phyloP scores from a whole-genome alignment of 2,113 vertebrate genomes.

The Heterocephalus glaber region DNA sequence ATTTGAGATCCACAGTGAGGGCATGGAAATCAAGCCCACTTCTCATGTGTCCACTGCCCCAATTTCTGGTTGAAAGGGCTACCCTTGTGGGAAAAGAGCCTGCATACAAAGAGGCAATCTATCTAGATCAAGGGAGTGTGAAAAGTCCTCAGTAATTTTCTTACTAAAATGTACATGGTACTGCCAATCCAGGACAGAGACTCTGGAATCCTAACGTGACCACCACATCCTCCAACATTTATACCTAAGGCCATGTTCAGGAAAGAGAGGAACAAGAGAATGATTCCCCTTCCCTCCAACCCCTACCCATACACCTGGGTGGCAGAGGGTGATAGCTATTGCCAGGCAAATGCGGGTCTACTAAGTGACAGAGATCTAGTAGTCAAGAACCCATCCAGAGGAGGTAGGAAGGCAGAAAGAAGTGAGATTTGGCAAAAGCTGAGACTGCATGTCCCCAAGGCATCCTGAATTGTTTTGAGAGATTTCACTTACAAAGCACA shows the following conservation, averaged over 20 bases:
- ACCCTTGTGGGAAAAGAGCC: background rate
- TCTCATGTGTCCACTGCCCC: background rate
- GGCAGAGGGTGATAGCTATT: background rate
- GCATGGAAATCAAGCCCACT: background rate
- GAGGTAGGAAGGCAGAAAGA: background rate
- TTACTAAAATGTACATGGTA: background rate
- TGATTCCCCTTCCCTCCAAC: background rate
- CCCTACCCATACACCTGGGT: too few species aligned
- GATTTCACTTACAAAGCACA: background rate
- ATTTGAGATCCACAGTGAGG: background rate
- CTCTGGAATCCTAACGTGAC: background rate
- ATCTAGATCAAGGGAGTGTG: background rate
- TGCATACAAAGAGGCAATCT: background rate
- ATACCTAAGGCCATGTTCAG: accelerated
- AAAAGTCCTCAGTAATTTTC: background rate
- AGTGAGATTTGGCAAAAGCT: background rate
- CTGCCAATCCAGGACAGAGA: background rate
- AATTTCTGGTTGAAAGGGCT: background rate
- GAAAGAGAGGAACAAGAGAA: background rate
- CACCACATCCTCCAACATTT: background rate
- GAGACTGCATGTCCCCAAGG: background rate
- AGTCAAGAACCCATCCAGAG: background rate
- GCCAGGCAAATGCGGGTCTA: background rate
- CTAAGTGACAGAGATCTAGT: background rate
- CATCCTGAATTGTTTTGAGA: background rate